Percentiles rank a stretch among this genome's conserved stretches.
phyloP scores from a whole-genome alignment of 2,113 vertebrate species.

The Parotia lawesii region DNA sequence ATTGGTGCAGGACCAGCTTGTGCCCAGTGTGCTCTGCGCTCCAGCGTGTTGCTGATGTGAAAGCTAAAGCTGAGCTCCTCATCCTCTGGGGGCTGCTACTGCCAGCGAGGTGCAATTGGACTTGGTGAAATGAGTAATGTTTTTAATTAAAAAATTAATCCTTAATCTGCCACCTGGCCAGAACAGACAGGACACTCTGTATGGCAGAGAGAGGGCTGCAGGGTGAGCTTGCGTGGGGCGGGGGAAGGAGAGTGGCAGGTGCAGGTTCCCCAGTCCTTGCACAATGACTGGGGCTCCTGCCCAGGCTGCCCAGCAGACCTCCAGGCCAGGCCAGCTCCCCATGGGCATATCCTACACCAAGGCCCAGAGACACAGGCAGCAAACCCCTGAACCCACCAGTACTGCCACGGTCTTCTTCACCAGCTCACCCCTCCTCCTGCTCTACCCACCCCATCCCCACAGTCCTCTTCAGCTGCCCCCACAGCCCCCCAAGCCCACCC shows the following conservation, averaged over 20 bases:
- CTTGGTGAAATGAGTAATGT: background rate
- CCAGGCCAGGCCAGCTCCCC: accelerated
- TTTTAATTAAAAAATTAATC: conserved; percentile 32
- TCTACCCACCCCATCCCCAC: background rate
- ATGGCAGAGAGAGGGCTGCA: background rate
- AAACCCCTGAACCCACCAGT: background rate
- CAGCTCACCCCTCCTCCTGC: background rate
- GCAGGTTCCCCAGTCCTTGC: background rate
- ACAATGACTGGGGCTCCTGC: background rate
- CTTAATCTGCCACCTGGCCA: background rate
- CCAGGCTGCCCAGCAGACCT: background rate
- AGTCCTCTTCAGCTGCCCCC: background rate
- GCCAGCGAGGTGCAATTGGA: background rate
- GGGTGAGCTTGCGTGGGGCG: accelerated
- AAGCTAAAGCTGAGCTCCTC: background rate
- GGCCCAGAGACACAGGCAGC: background rate
- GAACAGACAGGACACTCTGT: background rate
- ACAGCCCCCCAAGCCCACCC: background rate
- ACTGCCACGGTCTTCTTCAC: accelerated
- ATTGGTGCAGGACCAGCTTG: background rate
- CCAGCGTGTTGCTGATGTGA: background rate
- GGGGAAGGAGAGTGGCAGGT: background rate
- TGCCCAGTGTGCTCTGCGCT: accelerated
- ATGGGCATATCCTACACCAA: accelerated
- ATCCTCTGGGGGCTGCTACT: background rate